Evolutionary conservation across 2,888 invertebrate species (phyloP).

Genomic region (Philonicus albiceps): DNA sequence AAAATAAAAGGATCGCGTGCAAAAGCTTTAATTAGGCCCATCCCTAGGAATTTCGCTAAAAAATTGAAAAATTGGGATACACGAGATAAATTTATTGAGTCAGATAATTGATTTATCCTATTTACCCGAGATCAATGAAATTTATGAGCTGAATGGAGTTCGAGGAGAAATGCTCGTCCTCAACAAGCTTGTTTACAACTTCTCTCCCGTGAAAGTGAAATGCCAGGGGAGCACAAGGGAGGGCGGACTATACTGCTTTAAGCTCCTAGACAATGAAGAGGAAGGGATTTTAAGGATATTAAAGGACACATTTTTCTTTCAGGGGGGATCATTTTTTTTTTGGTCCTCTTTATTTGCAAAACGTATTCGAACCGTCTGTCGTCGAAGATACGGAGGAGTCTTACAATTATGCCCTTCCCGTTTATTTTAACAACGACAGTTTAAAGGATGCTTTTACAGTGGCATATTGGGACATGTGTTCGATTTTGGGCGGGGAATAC

Average conservation of each 20-base stretch:
- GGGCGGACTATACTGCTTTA: background rate
- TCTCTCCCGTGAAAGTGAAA: background rate
- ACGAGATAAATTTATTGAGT: conserved; percentile 21
- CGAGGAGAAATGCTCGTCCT: background rate
- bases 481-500: background rate
- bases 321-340: background rate
- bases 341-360: background rate
- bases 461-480: background rate
- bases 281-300: background rate
- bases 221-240: background rate
- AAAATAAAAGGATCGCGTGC: background rate
- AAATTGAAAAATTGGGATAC: background rate
- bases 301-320: background rate
- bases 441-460: background rate
- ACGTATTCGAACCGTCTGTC: background rate
- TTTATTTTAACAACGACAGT: background rate
- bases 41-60: background rate
- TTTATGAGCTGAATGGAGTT: conserved; percentile 22
- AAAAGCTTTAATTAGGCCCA: background rate
- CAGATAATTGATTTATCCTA: conserved; percentile 15
- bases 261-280: background rate
- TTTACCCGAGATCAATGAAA: background rate
- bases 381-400: background rate
- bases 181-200: conserved; percentile 2
- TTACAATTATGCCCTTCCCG: background rate